Conservation (phyloP, 2,888 invertebrate species). For the Perizoma affinitatum region DNA sequence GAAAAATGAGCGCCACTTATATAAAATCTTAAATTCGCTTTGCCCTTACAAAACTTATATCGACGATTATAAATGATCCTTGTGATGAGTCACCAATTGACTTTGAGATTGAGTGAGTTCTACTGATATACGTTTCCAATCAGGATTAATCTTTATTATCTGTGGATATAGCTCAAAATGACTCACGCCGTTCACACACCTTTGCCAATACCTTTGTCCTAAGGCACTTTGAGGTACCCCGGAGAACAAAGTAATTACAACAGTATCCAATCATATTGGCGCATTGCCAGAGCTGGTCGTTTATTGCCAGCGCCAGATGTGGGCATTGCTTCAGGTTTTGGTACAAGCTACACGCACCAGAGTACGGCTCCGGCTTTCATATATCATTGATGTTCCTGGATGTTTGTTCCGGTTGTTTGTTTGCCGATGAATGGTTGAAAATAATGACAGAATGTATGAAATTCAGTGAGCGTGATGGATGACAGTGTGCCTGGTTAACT, state of each 20-base stretch:
- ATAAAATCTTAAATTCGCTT: too few relatives aligned
- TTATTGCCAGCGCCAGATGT: constrained; percentile 18
- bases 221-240: constrained; percentile 22
- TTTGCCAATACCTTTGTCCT: constrained; percentile 18
- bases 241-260: constrained; percentile 51
- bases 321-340: constrained; percentile 7
- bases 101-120: too few relatives aligned
- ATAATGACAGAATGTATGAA: too few relatives aligned
- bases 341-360: constrained; percentile 10
- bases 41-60: too few relatives aligned
- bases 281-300: constrained; percentile 13
- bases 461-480: too few relatives aligned
- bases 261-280: constrained; percentile 28
- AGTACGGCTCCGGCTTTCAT: too few relatives aligned
- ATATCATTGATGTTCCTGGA: too few relatives aligned
- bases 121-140: neutral
- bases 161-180: constrained; percentile 3
- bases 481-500: too few relatives aligned
- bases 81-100: too few relatives aligned
- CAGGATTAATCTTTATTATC: neutral
- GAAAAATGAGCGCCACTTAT: too few relatives aligned
- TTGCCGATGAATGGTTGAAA: neutral
- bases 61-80: too few relatives aligned
- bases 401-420: too few relatives aligned
- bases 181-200: neutral